phyloP scores from a whole-genome alignment of 2,888 invertebrate species.

The Epirrita christyi region DNA sequence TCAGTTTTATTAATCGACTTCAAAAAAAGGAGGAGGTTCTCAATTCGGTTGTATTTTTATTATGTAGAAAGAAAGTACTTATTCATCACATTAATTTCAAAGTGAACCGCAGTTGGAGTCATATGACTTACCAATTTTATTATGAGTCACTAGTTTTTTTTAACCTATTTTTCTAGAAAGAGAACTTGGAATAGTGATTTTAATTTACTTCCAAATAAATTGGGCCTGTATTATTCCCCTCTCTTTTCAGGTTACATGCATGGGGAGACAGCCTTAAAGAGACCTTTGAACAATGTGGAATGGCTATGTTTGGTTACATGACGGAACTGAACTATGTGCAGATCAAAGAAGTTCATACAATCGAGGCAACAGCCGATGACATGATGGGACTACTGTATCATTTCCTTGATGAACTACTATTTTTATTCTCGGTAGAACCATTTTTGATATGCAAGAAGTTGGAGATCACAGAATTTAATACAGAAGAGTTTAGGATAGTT shows the following conservation, averaged over 20 bases:
- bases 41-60: no score
- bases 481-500: slow-evolving; percentile 91
- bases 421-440: slow-evolving; percentile 96
- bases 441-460: slow-evolving; percentile 94
- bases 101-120: no score
- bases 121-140: no score
- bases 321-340: slow-evolving; percentile 95
- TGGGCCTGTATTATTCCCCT: background rate
- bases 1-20: no score
- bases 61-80: no score
- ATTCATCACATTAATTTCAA: no score
- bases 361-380: slow-evolving; percentile 96
- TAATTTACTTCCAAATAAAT: no score
- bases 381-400: slow-evolving; percentile 94
- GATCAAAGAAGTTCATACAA: slow-evolving; percentile 89
- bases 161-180: no score
- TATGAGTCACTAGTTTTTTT: no score
- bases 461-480: slow-evolving; percentile 94
- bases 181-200: no score
- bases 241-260: slow-evolving; percentile 89
- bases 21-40: no score
- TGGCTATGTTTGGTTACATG: slow-evolving; percentile 99
- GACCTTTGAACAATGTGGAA: slow-evolving; percentile 97
- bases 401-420: slow-evolving; percentile 97
- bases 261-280: slow-evolving; percentile 96